Evolutionary conservation across 2,797 vertebrate species (phyloP).

Genomic region (Emys orbicularis): DNA sequence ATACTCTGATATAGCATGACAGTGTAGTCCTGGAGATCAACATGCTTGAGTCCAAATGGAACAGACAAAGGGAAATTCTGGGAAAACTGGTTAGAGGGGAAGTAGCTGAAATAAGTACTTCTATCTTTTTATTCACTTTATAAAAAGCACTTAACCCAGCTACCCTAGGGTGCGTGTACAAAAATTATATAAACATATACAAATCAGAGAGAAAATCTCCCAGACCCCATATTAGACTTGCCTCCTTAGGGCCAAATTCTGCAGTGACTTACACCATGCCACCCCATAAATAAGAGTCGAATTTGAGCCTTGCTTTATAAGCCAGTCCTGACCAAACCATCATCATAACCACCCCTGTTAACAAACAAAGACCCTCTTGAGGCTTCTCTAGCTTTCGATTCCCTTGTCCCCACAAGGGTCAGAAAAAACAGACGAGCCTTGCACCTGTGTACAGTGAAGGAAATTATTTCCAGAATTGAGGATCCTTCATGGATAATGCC

Average conservation of each 20-base stretch:
- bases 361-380: slow-evolving; percentile 39
- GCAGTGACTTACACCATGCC: slow-evolving; percentile 19
- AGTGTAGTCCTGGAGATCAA: slow-evolving; percentile 71
- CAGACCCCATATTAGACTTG: not conserved
- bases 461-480: not conserved
- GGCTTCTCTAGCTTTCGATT: not conserved
- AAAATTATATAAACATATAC: slow-evolving; percentile 45
- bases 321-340: slow-evolving; percentile 47
- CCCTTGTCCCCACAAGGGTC: slow-evolving; percentile 26
- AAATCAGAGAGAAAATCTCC: not conserved
- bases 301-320: slow-evolving; percentile 45
- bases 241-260: not conserved
- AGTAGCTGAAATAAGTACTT: slow-evolving; percentile 46
- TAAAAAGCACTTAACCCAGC: not conserved
- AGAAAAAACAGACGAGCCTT: slow-evolving; percentile 14
- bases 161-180: not conserved
- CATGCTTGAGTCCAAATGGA: slow-evolving; percentile 46
- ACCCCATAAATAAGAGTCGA: not conserved
- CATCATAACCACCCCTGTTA: not conserved
- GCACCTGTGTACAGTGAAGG: slow-evolving; percentile 3
- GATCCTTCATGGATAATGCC: not conserved
- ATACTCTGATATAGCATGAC: slow-evolving; percentile 4
- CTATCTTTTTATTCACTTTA: slow-evolving; percentile 15
- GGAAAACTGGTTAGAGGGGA: slow-evolving; percentile 54
- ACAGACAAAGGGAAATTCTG: slow-evolving; percentile 56